phyloP scores from a whole-genome alignment of 2,113 vertebrate species.

The Neoarius graeffei region DNA sequence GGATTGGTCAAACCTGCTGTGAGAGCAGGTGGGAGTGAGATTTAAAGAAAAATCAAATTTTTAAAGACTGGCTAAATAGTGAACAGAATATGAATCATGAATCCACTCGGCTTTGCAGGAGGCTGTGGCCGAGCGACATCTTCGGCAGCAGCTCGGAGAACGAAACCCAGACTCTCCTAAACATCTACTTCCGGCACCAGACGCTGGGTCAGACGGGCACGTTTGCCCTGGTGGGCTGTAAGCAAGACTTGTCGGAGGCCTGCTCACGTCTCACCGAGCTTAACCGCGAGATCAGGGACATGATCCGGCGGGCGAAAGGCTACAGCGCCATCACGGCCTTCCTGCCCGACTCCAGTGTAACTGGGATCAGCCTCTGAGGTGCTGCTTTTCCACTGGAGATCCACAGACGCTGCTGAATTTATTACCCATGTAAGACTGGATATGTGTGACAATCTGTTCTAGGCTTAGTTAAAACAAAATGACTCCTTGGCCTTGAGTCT shows the following conservation, averaged over 20 bases:
- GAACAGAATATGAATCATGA: background rate
- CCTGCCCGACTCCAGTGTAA: constrained; percentile 87
- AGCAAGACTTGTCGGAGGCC: constrained; percentile 90
- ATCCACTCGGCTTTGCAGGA: constrained; percentile 70
- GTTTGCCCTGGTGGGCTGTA: constrained; percentile 92
- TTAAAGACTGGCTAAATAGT: background rate
- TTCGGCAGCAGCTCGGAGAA: constrained; percentile 90
- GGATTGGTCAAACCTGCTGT: background rate
- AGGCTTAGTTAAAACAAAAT: background rate
- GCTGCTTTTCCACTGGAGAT: background rate
- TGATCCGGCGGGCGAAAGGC: constrained; percentile 86
- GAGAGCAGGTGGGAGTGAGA: background rate
- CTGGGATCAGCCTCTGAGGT: constrained; percentile 90
- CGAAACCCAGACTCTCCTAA: constrained; percentile 92
- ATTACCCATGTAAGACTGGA: background rate
- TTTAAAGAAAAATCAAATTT: background rate
- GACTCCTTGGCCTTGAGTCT: constrained; percentile 64
- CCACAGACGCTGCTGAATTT: constrained; percentile 10
- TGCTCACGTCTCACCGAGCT: constrained; percentile 90
- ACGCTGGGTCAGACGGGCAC: constrained; percentile 93
- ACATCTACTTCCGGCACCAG: constrained; percentile 96
- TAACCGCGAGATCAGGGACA: constrained; percentile 90
- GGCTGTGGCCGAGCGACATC: constrained; percentile 91
- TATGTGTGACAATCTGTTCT: constrained; percentile 6
- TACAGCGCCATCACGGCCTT: constrained; percentile 86